Percentiles rank a stretch among this genome's conserved stretches.
Conservation (phyloP, 2,797 vertebrate genomes). For the Hafferia zeledoni region DNA sequence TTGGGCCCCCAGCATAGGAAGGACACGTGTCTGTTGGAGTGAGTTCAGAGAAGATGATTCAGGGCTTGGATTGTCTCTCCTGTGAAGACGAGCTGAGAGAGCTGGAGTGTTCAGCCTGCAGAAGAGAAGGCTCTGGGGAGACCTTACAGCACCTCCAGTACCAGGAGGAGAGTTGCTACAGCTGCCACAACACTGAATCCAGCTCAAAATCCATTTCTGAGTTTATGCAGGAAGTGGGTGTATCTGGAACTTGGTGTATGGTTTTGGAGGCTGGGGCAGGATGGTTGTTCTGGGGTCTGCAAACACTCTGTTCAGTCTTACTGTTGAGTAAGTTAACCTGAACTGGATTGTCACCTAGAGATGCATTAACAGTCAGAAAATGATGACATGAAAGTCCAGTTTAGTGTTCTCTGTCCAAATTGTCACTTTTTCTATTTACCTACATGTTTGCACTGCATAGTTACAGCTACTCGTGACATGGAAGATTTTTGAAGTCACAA, state of each 20-base stretch:
- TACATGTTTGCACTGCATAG: neutral
- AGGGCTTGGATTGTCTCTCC: neutral
- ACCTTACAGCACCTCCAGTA: neutral
- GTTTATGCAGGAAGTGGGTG: neutral
- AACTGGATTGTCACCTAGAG: neutral
- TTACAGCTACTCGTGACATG: neutral
- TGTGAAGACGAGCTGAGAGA: neutral
- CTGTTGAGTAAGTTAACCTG: neutral
- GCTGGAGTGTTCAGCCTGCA: neutral
- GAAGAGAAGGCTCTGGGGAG: neutral
- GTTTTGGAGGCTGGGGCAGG: rapidly evolving
- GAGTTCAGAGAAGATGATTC: neutral
- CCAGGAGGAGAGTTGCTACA: neutral
- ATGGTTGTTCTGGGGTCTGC: neutral
- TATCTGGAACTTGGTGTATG: neutral
- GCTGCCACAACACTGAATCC: neutral
- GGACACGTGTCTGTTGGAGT: rapidly evolving
- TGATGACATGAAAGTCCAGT: neutral
- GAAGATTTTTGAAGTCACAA: neutral
- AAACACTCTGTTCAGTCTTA: neutral
- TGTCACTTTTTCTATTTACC: neutral
- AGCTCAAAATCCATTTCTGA: neutral
- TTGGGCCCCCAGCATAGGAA: neutral
- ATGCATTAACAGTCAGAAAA: neutral
- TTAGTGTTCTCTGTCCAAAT: neutral